These are phyloP conservation scores for Sphaerophoria rueppellii DNA, from an alignment of 2,888 invertebrate genomes.

Conservation along the genomic window DNA sequence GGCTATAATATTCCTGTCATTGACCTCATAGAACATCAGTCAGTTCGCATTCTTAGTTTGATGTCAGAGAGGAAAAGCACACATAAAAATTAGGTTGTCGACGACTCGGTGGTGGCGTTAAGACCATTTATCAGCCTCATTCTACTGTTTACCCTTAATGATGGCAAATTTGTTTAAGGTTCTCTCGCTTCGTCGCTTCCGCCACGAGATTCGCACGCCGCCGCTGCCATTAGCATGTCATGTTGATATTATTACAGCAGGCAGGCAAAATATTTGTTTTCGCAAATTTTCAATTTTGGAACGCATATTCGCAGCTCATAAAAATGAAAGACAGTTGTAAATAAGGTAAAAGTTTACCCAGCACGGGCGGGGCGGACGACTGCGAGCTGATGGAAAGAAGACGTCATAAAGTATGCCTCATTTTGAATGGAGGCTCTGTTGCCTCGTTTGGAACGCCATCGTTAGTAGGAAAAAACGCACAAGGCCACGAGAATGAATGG, in stretches of 20 bases:
- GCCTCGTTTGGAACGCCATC: no score
- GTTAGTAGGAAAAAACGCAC: no score
- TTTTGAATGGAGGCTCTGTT: slow-evolving; percentile 29
- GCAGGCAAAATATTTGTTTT: slow-evolving; percentile 39
- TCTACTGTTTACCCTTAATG: slow-evolving; percentile 38
- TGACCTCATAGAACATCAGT: slow-evolving; percentile 11
- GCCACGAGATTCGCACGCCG: slow-evolving; percentile 20
- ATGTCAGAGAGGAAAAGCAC: not conserved
- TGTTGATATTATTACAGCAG: not conserved
- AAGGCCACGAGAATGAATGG: slow-evolving; percentile 40
- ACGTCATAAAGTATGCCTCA: slow-evolving; percentile 49
- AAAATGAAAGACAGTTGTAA: slow-evolving; percentile 34
- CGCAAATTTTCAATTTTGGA: slow-evolving; percentile 47
- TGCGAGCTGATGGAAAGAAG: slow-evolving; percentile 7
- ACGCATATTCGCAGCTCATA: slow-evolving; percentile 50
- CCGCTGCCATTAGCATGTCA: not conserved
- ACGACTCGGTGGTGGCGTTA: not conserved
- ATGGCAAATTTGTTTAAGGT: slow-evolving; percentile 37
- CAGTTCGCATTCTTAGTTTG: not conserved
- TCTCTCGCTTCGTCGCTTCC: not conserved
- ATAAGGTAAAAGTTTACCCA: slow-evolving; percentile 41
- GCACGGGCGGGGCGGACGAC: not conserved
- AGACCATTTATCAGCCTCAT: slow-evolving; percentile 32
- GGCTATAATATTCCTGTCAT: not conserved
- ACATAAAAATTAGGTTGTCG: slow-evolving; percentile 25